A percentile compares a stretch with the other conserved stretches of the same genome.
Evolutionary conservation across 2,888 invertebrate species (phyloP).

Genomic region (Eupithecia tripunctaria): DNA sequence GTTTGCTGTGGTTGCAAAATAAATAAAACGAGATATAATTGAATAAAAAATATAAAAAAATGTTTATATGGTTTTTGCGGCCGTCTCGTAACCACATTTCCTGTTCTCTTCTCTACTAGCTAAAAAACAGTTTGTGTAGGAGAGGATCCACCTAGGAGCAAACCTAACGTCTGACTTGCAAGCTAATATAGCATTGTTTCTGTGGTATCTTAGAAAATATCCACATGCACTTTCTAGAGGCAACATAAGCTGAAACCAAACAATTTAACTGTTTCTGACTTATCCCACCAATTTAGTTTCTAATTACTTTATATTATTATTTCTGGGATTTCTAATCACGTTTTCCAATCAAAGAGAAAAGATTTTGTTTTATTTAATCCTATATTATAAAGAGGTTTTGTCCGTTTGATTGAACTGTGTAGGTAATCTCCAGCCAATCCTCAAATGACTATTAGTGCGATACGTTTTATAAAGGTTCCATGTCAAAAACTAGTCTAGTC

Average conservation of each 20-base stretch:
- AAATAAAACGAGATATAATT: background rate
- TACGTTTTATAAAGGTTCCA: background rate
- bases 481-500: background rate
- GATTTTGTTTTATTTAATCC: no score
- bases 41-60: no score
- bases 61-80: background rate
- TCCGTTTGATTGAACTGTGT: no score
- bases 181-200: background rate
- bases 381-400: no score
- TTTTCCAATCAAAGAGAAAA: background rate
- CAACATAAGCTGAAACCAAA: background rate
- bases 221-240: background rate
- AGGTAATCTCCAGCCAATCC: no score
- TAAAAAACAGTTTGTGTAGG: background rate
- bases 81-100: background rate
- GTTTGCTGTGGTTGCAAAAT: background rate
- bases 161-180: no score
- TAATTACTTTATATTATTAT: no score
- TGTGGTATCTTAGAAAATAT: background rate
- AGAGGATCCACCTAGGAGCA: background rate
- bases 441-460: no score
- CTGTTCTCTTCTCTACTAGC: background rate
- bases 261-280: background rate
- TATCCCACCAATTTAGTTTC: background rate
- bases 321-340: conserved; percentile 1